Evolutionary conservation across 2,888 invertebrate species (phyloP).

Genomic region (Nysson spinosus): DNA sequence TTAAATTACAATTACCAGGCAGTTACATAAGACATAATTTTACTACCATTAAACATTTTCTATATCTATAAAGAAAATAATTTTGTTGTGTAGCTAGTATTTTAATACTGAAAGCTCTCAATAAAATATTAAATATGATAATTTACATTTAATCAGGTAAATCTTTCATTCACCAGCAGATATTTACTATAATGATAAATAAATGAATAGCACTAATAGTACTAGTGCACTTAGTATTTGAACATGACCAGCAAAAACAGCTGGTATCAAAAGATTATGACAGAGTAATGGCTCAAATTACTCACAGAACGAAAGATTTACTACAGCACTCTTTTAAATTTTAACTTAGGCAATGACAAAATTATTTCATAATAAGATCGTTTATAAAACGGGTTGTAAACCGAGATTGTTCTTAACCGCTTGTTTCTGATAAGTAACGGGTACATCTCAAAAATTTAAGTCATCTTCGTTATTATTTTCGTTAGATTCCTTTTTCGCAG

Average conservation of each 20-base stretch:
- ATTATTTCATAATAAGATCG: too few relatives aligned
- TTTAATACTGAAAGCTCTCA: constrained; percentile 47
- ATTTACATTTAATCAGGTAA: constrained; percentile 31
- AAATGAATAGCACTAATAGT: constrained; percentile 24
- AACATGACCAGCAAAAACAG: constrained; percentile 2
- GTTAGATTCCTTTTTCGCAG: constrained; percentile 65
- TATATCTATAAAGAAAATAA: constrained; percentile 9
- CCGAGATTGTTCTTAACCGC: constrained; percentile 18
- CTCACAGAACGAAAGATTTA: too few relatives aligned
- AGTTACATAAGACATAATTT: constrained; percentile 27
- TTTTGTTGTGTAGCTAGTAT: constrained; percentile 14
- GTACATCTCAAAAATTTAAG: constrained; percentile 47
- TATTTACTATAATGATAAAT: constrained; percentile 33
- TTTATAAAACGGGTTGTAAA: constrained; percentile 12
- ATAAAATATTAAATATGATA: constrained; percentile 27
- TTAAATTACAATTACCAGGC: constrained; percentile 37
- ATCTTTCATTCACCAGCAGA: constrained; percentile 37
- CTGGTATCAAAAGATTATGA: too few relatives aligned
- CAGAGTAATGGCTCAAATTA: too few relatives aligned
- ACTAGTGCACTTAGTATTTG: too few relatives aligned
- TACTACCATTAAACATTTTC: constrained; percentile 27
- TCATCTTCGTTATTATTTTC: constrained; percentile 68
- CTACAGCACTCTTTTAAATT: too few relatives aligned
- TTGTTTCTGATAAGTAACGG: background rate
- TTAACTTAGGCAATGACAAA: too few relatives aligned